Evolutionary conservation across 2,113 vertebrate genomes (phyloP), one percentile per base, ranked within the genome.

Genomic region (Daphoenositta chrysoptera): DNA sequence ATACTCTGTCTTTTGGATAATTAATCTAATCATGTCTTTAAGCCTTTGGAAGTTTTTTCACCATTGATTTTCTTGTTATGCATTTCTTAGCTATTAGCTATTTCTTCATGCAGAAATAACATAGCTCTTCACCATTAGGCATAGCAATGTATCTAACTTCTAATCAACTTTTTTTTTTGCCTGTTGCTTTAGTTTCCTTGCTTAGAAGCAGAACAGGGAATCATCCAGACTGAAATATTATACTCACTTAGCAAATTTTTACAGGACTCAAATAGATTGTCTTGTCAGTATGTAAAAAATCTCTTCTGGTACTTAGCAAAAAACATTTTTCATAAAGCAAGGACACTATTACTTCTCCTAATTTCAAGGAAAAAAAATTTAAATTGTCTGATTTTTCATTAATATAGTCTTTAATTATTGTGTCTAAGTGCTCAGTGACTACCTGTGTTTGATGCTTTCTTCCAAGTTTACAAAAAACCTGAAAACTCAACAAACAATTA

Each of bases 21-120:
- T 93, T 87, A 93, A 89, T 88, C 68, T 86, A 69, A 83, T 88
- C 54, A n/a, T 16, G n/a, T 92, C 26, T 90, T 92, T 45, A 90
- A 77, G 58, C 54, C 35, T 90, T 86, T 5, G 17, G 54, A 73
- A 88, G 13, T 58, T 73, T 95, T 82, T 84, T 88, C 64, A 50
- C 50, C 39, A 44, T 39, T 86, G 51, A 13, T 93, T 94, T 77
- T 81, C 63, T 77, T 93, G 45, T 66, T 81, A 54, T 10, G 44
- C 42, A 79, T 81, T 80, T 81, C 83, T 85, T 88, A 45, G 42
- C 79, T 95, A 42, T 95, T 94, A 89, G 51, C 50, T 90, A 22
- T 88, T 72, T n/a, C 20, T 86, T 89, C 85, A 73, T 88, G 71
- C 86, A 90, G 83, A 89, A 94, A 83, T 58, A 83, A 70, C 42